Percentiles rank a stretch among this genome's conserved stretches.
phyloP scores from a whole-genome alignment of 2,113 vertebrate species.

The Erinaceus europaeus region DNA sequence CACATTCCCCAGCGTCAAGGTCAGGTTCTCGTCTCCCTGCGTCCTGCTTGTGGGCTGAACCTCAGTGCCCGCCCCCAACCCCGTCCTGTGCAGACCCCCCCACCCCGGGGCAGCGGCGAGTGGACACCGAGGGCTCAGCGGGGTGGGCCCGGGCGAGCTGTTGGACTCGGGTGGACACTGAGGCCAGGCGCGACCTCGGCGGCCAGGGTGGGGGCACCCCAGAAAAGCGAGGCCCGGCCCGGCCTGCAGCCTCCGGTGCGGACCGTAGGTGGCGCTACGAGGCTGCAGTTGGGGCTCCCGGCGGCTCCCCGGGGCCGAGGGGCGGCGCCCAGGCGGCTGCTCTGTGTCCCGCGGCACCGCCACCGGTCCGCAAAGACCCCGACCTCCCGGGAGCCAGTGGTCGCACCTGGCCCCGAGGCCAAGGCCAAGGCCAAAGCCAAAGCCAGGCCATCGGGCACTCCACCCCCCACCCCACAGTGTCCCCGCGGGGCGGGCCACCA shows the following conservation, averaged over 20 bases:
- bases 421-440: neutral
- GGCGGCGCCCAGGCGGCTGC: neutral
- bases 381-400: neutral
- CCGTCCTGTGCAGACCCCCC: too few relatives aligned
- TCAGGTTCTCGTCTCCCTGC: neutral
- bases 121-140: too few relatives aligned
- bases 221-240: fast-evolving
- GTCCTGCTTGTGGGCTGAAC: neutral
- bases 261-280: slow-evolving; percentile 66
- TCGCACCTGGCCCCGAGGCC: neutral
- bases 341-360: neutral
- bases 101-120: fast-evolving
- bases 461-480: neutral
- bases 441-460: too few relatives aligned
- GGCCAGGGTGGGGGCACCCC: neutral
- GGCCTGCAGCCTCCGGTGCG: neutral
- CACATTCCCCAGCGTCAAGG: neutral
- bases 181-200: neutral
- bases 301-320: neutral
- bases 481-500: fast-evolving
- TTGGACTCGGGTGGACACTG: neutral
- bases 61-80: neutral
- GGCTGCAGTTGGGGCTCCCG: slow-evolving; percentile 50
- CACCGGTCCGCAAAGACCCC: neutral
- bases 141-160: neutral